Percentiles rank a stretch among this genome's conserved stretches.
Evolutionary conservation across 2,797 vertebrate genomes (phyloP).

Genomic region (Darevskia mixta): DNA sequence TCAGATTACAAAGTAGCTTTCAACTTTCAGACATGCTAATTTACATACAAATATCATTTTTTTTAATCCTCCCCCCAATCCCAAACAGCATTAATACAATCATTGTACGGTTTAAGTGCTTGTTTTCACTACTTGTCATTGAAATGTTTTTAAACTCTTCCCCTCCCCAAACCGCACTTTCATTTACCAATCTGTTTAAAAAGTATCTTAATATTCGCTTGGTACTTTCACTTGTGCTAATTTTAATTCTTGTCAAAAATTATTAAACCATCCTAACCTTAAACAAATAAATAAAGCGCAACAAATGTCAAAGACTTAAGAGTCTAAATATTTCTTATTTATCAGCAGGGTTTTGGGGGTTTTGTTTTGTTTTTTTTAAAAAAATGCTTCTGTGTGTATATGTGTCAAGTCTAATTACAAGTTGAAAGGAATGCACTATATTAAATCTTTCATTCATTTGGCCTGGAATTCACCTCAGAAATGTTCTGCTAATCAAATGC

Average conservation of each 20-base stretch:
- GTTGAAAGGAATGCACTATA: conserved; percentile 10
- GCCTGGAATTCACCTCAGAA: not conserved
- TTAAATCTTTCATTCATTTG: conserved; percentile 12
- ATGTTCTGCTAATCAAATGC: not conserved
- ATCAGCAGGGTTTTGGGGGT: conserved; percentile 3
- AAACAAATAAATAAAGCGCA: conserved; percentile 41
- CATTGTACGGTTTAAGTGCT: conserved; percentile 56
- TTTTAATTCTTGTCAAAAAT: conserved; percentile 56
- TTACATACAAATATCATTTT: conserved; percentile 60
- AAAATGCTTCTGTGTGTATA: conserved; percentile 50
- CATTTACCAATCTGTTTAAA: conserved; percentile 41
- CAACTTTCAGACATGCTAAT: conserved; percentile 61
- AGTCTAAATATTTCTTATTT: conserved; percentile 14
- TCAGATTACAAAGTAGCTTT: conserved; percentile 60
- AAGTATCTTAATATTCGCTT: conserved; percentile 55
- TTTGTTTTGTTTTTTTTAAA: conserved; percentile 23
- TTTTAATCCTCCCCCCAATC: conserved; percentile 4
- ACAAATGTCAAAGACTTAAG: conserved; percentile 43
- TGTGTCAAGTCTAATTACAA: conserved; percentile 40
- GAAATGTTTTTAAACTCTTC: conserved; percentile 30
- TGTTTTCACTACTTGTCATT: conserved; percentile 58
- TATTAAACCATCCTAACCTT: conserved; percentile 49
- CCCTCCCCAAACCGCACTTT: conserved; percentile 4
- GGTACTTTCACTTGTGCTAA: conserved; percentile 59
- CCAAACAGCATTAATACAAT: conserved; percentile 60